phyloP scores from a whole-genome alignment of 2,888 invertebrate species.

The Parapristionchus giblindavisi region DNA sequence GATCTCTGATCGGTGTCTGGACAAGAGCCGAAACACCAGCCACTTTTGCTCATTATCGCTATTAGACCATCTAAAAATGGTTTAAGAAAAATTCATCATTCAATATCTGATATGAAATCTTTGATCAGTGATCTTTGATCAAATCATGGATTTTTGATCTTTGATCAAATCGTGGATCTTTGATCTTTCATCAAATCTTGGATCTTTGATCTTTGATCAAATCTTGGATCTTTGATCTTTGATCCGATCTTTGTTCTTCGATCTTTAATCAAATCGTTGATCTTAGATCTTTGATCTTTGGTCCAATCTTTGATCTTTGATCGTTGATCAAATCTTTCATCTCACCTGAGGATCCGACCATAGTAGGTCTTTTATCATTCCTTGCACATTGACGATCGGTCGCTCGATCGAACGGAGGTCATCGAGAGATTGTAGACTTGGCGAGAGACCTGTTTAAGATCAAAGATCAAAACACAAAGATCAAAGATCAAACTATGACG shows the following conservation, averaged over 20 bases:
- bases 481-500: not conserved
- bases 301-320: not conserved
- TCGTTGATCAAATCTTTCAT: not conserved
- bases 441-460: slow-evolving; percentile 40
- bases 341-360: slow-evolving; percentile 45
- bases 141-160: too few species aligned
- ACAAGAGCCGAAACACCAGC: too few species aligned
- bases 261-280: not conserved
- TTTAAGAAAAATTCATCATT: too few species aligned
- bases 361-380: slow-evolving; percentile 46
- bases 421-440: slow-evolving; percentile 46
- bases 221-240: too few species aligned
- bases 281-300: not conserved
- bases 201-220: too few species aligned
- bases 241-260: not conserved
- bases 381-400: slow-evolving; percentile 33
- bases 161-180: too few species aligned
- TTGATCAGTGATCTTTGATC: too few species aligned
- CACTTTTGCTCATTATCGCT: too few species aligned
- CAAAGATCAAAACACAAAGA: not conserved
- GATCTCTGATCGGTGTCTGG: too few species aligned
- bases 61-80: too few species aligned
- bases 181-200: not conserved
- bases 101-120: too few species aligned
- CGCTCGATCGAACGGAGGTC: slow-evolving; percentile 51